A percentile compares a stretch with the other conserved stretches of the same genome.
These are phyloP conservation scores for Deroplatys truncata DNA, from an alignment of 2,888 invertebrate species.

Conservation along the genomic window DNA sequence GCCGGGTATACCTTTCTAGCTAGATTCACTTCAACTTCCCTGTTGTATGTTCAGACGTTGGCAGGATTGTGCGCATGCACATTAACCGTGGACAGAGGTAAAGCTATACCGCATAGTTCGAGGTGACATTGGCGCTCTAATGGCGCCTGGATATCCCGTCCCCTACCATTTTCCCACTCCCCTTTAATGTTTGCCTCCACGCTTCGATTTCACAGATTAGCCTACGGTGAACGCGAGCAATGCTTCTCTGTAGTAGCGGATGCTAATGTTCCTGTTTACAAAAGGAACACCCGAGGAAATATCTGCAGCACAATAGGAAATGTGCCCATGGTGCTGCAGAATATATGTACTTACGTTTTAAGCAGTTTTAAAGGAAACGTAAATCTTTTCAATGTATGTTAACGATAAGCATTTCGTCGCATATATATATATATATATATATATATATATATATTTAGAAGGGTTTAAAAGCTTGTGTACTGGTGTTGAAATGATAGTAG, in stretches of 20 bases:
- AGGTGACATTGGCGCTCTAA: neutral
- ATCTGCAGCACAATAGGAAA: neutral
- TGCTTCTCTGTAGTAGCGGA: neutral
- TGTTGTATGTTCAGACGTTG: neutral
- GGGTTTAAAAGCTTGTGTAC: neutral
- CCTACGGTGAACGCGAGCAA: neutral
- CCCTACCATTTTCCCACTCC: neutral
- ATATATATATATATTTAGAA: neutral
- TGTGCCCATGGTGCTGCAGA: neutral
- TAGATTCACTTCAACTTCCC: neutral
- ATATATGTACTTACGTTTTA: neutral
- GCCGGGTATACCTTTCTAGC: neutral
- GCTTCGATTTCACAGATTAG: neutral
- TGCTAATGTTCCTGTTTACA: neutral
- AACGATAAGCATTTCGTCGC: neutral
- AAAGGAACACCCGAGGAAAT: neutral
- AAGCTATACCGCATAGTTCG: neutral
- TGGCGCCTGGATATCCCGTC: neutral
- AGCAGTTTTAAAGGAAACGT: neutral
- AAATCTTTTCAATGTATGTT: neutral
- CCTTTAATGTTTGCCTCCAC: neutral
- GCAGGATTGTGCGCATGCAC: neutral
- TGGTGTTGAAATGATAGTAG: too few species aligned
- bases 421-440: too few species aligned
- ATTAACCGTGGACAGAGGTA: neutral